phyloP scores from a whole-genome alignment of 1,140 invertebrate species.

The Drosophila hydei region DNA sequence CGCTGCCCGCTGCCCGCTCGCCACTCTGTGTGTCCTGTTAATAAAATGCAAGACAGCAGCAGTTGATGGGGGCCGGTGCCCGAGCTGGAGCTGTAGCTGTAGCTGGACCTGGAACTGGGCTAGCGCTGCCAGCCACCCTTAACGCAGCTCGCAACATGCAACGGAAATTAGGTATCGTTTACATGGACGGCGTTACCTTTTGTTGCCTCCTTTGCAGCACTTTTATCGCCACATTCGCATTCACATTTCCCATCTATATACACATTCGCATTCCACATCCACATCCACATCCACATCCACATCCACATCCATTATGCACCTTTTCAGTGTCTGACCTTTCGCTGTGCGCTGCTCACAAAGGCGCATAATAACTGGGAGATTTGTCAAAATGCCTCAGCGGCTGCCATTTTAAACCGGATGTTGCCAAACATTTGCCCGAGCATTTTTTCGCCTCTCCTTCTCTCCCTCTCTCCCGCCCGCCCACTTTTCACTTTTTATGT shows the following conservation, averaged over 20 bases:
- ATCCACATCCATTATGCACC: constrained; percentile 68
- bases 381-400: constrained; percentile 72
- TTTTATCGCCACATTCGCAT: constrained; percentile 33
- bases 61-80: not conserved
- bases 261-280: constrained; percentile 31
- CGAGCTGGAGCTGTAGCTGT: no score
- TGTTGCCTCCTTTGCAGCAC: constrained; percentile 26
- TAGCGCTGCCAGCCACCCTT: not conserved
- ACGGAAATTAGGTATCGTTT: constrained; percentile 81
- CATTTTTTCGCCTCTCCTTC: constrained; percentile 4
- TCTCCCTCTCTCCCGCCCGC: not conserved
- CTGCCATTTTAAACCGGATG: constrained; percentile 79
- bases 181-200: constrained; percentile 53
- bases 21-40: constrained; percentile 33
- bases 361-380: constrained; percentile 67
- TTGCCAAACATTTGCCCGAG: constrained; percentile 69
- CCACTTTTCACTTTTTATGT: constrained; percentile 8
- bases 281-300: constrained; percentile 14
- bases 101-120: no score
- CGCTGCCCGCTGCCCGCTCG: not conserved
- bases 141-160: constrained; percentile 32
- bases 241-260: constrained; percentile 14
- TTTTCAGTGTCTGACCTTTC: constrained; percentile 29
- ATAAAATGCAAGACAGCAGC: constrained; percentile 68
- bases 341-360: constrained; percentile 33